These are phyloP conservation scores for Drosophila neonasuta DNA, from an alignment of 2,888 invertebrate genomes.

Conservation along the genomic window DNA sequence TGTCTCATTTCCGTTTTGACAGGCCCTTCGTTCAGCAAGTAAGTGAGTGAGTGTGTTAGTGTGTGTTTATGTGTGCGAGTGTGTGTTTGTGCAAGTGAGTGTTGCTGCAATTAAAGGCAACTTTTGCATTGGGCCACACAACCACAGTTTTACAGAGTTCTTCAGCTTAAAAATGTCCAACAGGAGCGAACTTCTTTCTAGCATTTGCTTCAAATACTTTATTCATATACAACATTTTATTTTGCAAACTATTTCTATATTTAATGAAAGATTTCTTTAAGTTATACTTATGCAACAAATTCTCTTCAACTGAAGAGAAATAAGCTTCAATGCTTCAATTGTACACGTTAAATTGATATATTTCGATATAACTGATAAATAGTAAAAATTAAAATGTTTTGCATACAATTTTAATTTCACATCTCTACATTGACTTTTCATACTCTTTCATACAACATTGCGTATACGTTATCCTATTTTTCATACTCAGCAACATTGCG, in stretches of 20 bases:
- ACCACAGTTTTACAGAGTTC: slow-evolving; percentile 10
- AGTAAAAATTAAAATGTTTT: too few species aligned
- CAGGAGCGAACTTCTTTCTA: slow-evolving; percentile 38
- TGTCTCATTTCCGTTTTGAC: slow-evolving; percentile 61
- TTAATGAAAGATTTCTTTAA: too few species aligned
- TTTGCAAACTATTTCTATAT: not conserved
- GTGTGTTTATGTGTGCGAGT: slow-evolving; percentile 23
- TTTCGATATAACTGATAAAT: too few species aligned
- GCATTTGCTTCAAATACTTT: not conserved
- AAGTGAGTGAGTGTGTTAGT: not conserved
- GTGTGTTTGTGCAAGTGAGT: slow-evolving; percentile 53
- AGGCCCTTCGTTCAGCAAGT: slow-evolving; percentile 13
- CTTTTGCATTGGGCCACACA: slow-evolving; percentile 27
- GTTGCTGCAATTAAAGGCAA: slow-evolving; percentile 67
- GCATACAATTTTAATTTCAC: too few species aligned
- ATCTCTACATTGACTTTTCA: too few species aligned
- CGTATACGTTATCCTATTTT: too few species aligned
- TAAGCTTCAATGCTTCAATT: not conserved
- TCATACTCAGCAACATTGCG: too few species aligned
- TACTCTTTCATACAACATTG: too few species aligned
- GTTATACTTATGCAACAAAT: too few species aligned
- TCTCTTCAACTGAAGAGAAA: too few species aligned
- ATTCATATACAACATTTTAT: not conserved
- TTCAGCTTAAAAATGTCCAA: not conserved
- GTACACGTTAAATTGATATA: not conserved